A percentile compares a stretch with the other conserved stretches of the same genome.
Evolutionary conservation across 1,140 invertebrate species (phyloP).

Genomic region (Diorhabda elongata): DNA sequence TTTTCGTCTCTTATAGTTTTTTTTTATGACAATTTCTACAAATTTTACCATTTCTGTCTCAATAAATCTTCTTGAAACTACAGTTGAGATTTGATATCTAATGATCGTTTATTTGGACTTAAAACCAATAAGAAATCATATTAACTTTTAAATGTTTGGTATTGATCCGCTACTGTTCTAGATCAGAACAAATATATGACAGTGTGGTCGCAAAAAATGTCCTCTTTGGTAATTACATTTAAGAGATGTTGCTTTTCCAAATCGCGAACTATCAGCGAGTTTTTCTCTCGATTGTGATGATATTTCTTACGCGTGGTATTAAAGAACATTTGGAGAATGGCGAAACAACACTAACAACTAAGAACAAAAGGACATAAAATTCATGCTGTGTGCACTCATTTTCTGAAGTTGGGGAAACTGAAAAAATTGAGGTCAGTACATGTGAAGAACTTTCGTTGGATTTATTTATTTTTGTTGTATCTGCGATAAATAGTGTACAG

Average conservation of each 20-base stretch:
- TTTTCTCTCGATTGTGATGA: conserved; percentile 15
- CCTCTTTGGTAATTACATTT: conserved; percentile 8
- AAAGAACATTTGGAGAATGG: conserved; percentile 5
- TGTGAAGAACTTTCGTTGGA: no score
- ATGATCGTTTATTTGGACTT: background rate
- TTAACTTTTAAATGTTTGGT: background rate
- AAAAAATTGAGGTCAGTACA: no score
- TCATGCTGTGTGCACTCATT: background rate
- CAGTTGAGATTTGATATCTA: background rate
- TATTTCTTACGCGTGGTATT: conserved; percentile 13
- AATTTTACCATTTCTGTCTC: no score
- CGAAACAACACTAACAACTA: background rate
- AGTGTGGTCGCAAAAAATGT: conserved; percentile 17
- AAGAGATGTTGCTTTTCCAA: conserved; percentile 18
- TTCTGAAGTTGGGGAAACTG: background rate
- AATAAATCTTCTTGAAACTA: no score
- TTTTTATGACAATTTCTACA: background rate
- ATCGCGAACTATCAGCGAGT: conserved; percentile 15
- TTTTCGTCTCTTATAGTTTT: background rate
- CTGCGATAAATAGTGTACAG: no score
- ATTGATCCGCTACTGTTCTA: background rate
- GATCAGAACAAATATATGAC: conserved; percentile 3
- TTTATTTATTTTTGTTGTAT: no score
- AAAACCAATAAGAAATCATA: background rate
- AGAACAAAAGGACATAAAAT: conserved; percentile 1